Percentiles rank a stretch among this genome's conserved stretches.
phyloP scores from a whole-genome alignment of 2,888 invertebrate species.

The Epinotia ramella region DNA sequence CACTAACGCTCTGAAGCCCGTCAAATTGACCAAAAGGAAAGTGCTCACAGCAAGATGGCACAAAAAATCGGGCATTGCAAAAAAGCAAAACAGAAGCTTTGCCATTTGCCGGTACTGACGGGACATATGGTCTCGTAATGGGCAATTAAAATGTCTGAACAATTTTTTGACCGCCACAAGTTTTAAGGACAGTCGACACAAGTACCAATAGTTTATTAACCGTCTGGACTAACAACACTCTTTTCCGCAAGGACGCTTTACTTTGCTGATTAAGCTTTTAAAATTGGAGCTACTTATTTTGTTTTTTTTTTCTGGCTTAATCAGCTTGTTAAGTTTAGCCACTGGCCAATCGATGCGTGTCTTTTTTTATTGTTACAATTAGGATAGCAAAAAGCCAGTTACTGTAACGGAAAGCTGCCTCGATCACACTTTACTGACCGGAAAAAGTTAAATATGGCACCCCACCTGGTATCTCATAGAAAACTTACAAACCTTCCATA shows the following conservation, averaged over 20 bases:
- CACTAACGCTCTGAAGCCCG: conserved; percentile 56
- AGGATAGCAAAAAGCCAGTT: no score
- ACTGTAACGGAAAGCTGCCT: no score
- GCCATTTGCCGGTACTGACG: conserved; percentile 40
- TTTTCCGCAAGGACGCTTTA: not conserved
- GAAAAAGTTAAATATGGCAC: no score
- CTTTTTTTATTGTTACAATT: no score
- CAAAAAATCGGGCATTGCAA: conserved; percentile 50
- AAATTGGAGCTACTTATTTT: no score
- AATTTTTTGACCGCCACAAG: conserved; percentile 42
- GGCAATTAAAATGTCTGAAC: conserved; percentile 43
- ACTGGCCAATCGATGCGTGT: no score
- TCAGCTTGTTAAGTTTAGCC: no score
- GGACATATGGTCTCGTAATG: conserved; percentile 57
- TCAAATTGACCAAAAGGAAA: conserved; percentile 69
- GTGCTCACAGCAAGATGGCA: conserved; percentile 62
- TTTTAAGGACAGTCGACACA: conserved; percentile 39
- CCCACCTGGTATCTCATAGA: no score
- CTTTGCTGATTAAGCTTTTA: no score
- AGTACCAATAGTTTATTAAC: conserved; percentile 12
- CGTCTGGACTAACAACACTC: not conserved
- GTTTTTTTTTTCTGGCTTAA: no score
- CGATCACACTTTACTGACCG: no score
- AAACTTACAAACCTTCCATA: no score
- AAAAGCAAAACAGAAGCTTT: conserved; percentile 48